A percentile compares a stretch with the other conserved stretches of the same genome.
Conservation (phyloP, 2,888 invertebrate species). For the Parascotia fuliginaria region DNA sequence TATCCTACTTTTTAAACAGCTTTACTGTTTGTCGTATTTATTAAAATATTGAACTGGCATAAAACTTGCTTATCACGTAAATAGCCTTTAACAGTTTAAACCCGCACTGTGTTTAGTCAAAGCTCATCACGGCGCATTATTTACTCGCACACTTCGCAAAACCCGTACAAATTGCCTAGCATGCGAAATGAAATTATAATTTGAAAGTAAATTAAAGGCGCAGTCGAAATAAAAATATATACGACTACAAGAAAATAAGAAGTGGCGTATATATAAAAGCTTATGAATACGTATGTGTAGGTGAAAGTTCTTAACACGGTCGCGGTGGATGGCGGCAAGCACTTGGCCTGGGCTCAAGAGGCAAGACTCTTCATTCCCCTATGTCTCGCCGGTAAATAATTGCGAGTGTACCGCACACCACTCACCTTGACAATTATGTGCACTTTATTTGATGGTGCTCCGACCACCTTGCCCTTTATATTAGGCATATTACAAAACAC, state of each 20-base stretch:
- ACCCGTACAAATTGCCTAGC: conserved; percentile 29
- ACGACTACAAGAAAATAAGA: conserved; percentile 28
- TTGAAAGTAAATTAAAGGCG: conserved; percentile 41
- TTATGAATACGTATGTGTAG: conserved; percentile 61
- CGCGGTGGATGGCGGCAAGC: conserved; percentile 55
- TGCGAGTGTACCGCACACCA: conserved; percentile 70
- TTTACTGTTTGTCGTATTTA: too few relatives aligned
- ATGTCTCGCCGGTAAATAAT: conserved; percentile 81
- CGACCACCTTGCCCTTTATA: conserved; percentile 42
- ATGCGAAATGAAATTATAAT: conserved; percentile 29
- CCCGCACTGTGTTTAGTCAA: conserved; percentile 17
- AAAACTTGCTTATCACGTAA: neutral
- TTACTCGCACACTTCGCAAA: conserved; percentile 24
- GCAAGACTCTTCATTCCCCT: conserved; percentile 78
- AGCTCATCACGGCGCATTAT: conserved; percentile 22
- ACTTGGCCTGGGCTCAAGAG: conserved; percentile 71
- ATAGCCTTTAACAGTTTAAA: conserved; percentile 18
- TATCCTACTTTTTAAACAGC: too few relatives aligned
- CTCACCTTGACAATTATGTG: conserved; percentile 78
- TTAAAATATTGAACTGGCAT: too few relatives aligned
- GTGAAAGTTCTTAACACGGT: conserved; percentile 61
- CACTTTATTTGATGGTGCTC: conserved; percentile 72
- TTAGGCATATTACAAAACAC: conserved; percentile 35
- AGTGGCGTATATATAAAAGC: conserved; percentile 48
- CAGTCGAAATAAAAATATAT: conserved; percentile 33